Evolutionary conservation across 35 echinoderm and acorn worm species (phyloP).

Genomic region (Heliocidaris tuberculata): DNA sequence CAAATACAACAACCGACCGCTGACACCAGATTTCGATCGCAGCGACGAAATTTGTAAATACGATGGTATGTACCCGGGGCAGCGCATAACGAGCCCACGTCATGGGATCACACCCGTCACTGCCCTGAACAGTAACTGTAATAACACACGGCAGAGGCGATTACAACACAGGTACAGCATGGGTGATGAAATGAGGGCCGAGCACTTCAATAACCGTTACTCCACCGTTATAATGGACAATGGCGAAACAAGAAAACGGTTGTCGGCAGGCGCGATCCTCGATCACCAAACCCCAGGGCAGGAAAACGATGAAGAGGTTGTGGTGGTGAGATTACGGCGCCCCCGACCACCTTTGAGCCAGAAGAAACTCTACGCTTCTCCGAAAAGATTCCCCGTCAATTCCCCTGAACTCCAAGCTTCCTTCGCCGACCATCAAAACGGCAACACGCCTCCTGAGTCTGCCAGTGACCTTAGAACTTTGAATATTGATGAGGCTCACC

Average conservation of each 20-base stretch:
- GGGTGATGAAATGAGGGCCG: neutral
- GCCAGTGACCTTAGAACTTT: neutral
- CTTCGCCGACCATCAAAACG: slow-evolving; percentile 22
- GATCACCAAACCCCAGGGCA: neutral
- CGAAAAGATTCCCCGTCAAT: slow-evolving; percentile 4
- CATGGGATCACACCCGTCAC: slow-evolving; percentile 14
- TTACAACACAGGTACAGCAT: slow-evolving; percentile 32
- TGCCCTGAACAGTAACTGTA: slow-evolving; percentile 45
- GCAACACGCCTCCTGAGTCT: neutral
- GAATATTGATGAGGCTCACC: neutral
- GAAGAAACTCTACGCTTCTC: slow-evolving; percentile 34
- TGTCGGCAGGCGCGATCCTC: slow-evolving; percentile 22
- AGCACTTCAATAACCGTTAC: neutral
- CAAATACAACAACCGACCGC: slow-evolving; percentile 75
- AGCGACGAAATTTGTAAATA: slow-evolving; percentile 52
- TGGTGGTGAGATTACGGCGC: slow-evolving; percentile 24
- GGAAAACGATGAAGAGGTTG: slow-evolving; percentile 24
- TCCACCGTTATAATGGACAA: neutral
- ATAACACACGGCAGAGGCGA: neutral
- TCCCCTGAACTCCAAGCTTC: slow-evolving; percentile 7
- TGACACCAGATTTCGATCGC: slow-evolving; percentile 83
- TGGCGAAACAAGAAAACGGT: neutral
- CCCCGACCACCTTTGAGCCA: neutral
- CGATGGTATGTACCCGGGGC: slow-evolving; percentile 25
- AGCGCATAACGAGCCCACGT: neutral